Evolutionary conservation across 1,140 invertebrate genomes (phyloP), one percentile per base, ranked within the genome.

Genomic region (Mactra quadrangularis): DNA sequence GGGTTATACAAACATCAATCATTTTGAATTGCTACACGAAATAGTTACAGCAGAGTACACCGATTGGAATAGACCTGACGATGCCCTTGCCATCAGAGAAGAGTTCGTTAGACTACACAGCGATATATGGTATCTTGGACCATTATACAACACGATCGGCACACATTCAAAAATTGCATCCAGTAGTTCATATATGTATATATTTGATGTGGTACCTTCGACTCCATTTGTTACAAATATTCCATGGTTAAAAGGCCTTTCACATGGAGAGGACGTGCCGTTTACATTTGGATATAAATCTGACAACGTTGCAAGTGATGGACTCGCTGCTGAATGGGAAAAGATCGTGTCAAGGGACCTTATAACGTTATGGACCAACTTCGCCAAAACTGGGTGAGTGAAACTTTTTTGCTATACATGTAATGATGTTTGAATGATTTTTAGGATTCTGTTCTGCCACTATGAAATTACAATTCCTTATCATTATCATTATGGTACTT

Each of bases 351-450:
- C 77, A 15, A 45, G 59, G 13, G 19, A n/a, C 6, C 76, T 85
- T 45, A 78, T 79, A 9, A 74, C 70, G 29, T 47, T 76, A 15
- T 85, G 78, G 84, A 60, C 72, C 6, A 85, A 85, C 64, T 85
- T 85, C 78, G 84, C 84, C n/a, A 85, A 85, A 78, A 66, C 62
- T 9, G 84, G 84, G 84, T 85, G 82, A 31, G 9, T 57, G 17
- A 53, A 19, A 19, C 45, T 47, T 47, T 19, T 11, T 47, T 47
- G 19, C 7, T 7, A n/a, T n/a, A n/a, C n/a, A n/a, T n/a, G n/a
- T n/a, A n/a, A n/a, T n/a, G n/a, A n/a, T n/a, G n/a, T n/a, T n/a
- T n/a, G n/a, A n/a, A n/a, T n/a, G n/a, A n/a, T n/a, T n/a, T n/a
- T n/a, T n/a, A n/a, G n/a, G n/a, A n/a, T n/a, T n/a, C n/a, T n/a